Base-by-base conservation (phyloP, 2,888 invertebrate genomes). In the Hyppa rectilinea region DNA sequence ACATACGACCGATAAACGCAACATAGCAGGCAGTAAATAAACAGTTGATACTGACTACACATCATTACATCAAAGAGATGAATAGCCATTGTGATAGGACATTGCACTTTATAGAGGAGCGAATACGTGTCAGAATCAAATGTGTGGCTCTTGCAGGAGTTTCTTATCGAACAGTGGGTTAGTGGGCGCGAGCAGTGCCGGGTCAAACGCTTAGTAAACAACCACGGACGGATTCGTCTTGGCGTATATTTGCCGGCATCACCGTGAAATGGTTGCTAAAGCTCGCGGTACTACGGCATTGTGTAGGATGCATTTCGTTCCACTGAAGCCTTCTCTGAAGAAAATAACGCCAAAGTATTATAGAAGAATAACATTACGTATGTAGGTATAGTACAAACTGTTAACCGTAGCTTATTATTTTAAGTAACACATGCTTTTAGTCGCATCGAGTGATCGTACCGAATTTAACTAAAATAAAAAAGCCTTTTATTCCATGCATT, bases 1-100 rank as follows among this genome's bases (percentile, higher is more conserved):
- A 88, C 88, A 88, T 93, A 88, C 85, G 88, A 85, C 88, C 73
- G 71, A 81, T 78, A 75, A 85, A 75, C 79, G 76, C 79, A 84
- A 84, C 87, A 86, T 85, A 84, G 81, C 86, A 78, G 88, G 87
- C 91, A 91, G 93, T 94, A 95, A 95, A 95, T 94, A 95, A 95
- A 95, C 94, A 95, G 93, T 94, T 92, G 94, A 95, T 94, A 94
- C 92, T 89, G 90, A 92, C 94, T 93, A 93, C 92, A 94, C 94
- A 93, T 94, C 92, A 94, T 94, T 94, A 93, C 93, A 94, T 93
- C 92, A 91, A 93, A 92, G 90, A 92, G 91, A 92, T 93, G 91
- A 92, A 92, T 88, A 89, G 86, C 82, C 82, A 86, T 90, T 92
- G 89, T 89, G 75, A 87, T 82, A 85, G 88, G 91, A 93, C 89